Evolutionary conservation across 2,113 vertebrate species (phyloP), one percentile per base, ranked within the genome.

Genomic region (Cygnus atratus): DNA sequence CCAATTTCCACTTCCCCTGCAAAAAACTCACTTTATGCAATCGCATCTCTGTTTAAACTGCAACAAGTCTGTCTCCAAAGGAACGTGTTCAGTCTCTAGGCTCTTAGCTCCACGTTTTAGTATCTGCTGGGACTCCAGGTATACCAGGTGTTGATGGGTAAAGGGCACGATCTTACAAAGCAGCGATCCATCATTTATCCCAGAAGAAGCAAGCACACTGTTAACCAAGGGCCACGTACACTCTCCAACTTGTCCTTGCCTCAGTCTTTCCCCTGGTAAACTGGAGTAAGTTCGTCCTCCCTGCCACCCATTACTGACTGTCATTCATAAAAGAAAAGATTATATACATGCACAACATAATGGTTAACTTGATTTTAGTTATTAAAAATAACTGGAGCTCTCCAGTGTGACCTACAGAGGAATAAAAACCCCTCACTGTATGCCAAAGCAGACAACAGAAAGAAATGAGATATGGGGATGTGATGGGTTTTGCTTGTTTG

Each of bases 71-170:
- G 4, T 83, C 89, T 88, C 73, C 74, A 48, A 92, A 92, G 81
- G 59, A 86, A 85, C 65, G 78, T 66, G 54, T 13, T 54, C 46
- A 18, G 39, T 39, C 55, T 77, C 50, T 33, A 5, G 58, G 15
- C 48, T 75, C 80, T 70, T 3, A 37, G 72, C 24, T 73, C 18
- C 66, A 62, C 39, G 54, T 81, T 91, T 50, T 28, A 85, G 71
- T 77, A 86, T 59, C 87, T 93, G 55, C 90, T 84, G 39, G 57
- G 46, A 65, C 43, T 68, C 73, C 58, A 76, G 61, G 41, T 79
- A 73, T 22, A 19, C 74, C 81, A 67, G 6, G 62, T 73, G 31
- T 50, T 44, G 28, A 52, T 61, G 80, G 52, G 26, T 37, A 26
- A 94, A 72, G 61, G 50, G 70, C 67, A 92, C 71, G 43, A 55